A percentile compares a stretch with the other conserved stretches of the same genome.
phyloP scores from a whole-genome alignment of 2,113 vertebrate genomes.

The Myrmecophaga tridactyla region DNA sequence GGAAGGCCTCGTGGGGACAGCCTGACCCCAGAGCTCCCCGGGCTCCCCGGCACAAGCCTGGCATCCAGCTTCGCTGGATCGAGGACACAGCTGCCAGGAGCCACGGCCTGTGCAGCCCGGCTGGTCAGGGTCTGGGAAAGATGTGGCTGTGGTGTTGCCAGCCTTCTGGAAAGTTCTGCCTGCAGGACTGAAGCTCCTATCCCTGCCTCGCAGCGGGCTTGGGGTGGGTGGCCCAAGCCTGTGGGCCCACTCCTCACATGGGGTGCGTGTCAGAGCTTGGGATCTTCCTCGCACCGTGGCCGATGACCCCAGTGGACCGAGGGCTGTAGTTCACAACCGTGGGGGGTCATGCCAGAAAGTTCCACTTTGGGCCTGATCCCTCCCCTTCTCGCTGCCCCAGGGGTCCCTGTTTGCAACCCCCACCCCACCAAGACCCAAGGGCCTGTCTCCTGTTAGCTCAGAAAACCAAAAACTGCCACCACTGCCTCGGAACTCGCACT shows the following conservation, averaged over 20 bases:
- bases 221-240: background rate
- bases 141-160: background rate
- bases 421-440: too few relatives aligned
- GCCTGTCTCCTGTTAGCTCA: background rate
- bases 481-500: background rate
- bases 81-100: background rate
- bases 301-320: too few relatives aligned
- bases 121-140: background rate
- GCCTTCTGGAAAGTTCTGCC: slow-evolving; percentile 2
- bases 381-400: background rate
- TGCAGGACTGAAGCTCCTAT: background rate
- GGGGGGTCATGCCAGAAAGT: background rate
- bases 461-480: background rate
- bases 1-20: too few relatives aligned
- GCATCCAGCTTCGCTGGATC: background rate
- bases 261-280: too few relatives aligned
- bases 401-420: background rate
- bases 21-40: too few relatives aligned
- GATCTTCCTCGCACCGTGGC: too few relatives aligned
- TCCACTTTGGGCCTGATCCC: background rate
- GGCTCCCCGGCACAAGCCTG: too few relatives aligned
- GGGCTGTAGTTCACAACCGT: too few relatives aligned
- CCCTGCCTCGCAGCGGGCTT: background rate
- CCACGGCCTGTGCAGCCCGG: background rate
- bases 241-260: too few relatives aligned